Percentiles rank a stretch among this genome's conserved stretches.
These are phyloP conservation scores for Hydrotaea diabolus DNA, from an alignment of 2,888 invertebrate genomes.

Conservation along the genomic window DNA sequence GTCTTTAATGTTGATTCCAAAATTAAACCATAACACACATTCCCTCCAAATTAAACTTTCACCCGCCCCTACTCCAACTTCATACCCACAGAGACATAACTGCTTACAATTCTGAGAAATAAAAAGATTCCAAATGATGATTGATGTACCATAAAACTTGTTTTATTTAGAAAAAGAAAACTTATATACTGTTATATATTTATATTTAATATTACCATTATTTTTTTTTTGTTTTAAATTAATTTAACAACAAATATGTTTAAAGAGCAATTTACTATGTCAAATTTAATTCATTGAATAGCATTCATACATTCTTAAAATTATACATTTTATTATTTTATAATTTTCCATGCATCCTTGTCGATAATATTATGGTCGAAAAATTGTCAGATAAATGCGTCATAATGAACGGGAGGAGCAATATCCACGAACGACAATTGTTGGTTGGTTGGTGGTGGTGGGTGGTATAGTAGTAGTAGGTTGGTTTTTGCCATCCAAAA, in stretches of 20 bases:
- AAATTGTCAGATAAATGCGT: constrained; percentile 4
- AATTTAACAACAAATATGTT: background rate
- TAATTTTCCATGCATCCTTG: constrained; percentile 11
- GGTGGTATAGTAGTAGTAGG: too few relatives aligned
- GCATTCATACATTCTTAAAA: constrained; percentile 3
- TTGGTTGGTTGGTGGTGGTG: background rate
- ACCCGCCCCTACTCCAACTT: background rate
- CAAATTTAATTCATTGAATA: background rate
- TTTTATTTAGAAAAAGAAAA: constrained; percentile 15
- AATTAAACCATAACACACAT: background rate
- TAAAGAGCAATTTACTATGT: background rate
- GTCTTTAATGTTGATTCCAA: constrained; percentile 9
- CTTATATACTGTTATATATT: background rate
- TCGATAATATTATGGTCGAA: background rate
- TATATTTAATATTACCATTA: too few relatives aligned
- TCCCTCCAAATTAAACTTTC: background rate
- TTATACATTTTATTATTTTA: background rate
- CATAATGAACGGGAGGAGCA: background rate
- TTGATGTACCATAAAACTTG: constrained; percentile 6
- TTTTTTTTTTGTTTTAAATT: background rate
- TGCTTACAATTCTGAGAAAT: background rate
- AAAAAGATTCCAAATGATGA: constrained; percentile 21
- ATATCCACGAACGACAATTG: background rate
- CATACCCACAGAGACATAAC: too few relatives aligned
- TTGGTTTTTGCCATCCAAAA: too few relatives aligned